Base-by-base conservation (phyloP, 2,888 invertebrate genomes). In the Dryadula phaetusa region DNA sequence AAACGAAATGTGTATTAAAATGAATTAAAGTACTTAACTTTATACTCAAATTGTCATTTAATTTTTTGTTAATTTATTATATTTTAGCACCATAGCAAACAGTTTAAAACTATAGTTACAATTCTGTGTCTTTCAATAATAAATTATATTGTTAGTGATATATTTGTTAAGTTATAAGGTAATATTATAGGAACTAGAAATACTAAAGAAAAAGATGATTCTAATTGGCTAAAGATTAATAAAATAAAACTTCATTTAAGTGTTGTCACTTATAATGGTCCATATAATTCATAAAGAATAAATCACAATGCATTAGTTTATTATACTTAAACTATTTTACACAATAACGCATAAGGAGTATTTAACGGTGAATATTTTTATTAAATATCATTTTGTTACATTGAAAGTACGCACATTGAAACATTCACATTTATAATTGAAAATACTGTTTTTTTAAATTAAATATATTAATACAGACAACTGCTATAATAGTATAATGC, bases 201-300 rank as follows among this genome's bases (percentile, higher is more conserved):
- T n/a, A n/a, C n/a, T n/a, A n/a, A n/a, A n/a, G n/a, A n/a, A n/a
- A n/a, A n/a, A n/a, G n/a, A n/a, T n/a, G n/a, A n/a, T n/a, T n/a
- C n/a, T n/a, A n/a, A n/a, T n/a, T n/a, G n/a, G n/a, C n/a, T n/a
- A n/a, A n/a, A 34, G 44, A 52, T 20, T 6, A 22, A 61, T 12
- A 46, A 63, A 73, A 68, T 77, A 73, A 84, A 85, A 83, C 75
- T 73, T 69, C 75, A 67, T 64, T 63, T 72, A 74, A 67, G 69
- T 75, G 79, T 85, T 79, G 85, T 77, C 74, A 75, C 73, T 84
- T 86, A 86, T 84, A 88, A 89, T 91, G 90, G 90, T 90, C 91
- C 90, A 87, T 90, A 86, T 88, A 88, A 87, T 88, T 86, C 84
- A 88, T 86, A 87, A 82, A 88, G 86, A 85, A 83, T 88, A 88